phyloP scores from a whole-genome alignment of 1,140 invertebrate species.

The Drosophila paulistorum region DNA sequence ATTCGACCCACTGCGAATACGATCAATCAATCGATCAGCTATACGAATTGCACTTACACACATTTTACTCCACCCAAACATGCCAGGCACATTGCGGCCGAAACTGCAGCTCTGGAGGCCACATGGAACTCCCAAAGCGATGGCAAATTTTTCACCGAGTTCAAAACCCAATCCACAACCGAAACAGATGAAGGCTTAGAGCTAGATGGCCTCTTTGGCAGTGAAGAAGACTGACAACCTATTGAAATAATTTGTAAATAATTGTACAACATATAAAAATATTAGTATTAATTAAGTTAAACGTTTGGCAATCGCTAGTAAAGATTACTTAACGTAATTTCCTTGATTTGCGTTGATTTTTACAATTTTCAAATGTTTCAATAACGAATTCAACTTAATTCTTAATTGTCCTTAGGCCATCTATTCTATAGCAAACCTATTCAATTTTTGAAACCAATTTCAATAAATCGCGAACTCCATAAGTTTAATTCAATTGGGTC shows the following conservation, averaged over 20 bases:
- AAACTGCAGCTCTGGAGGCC: slow-evolving; percentile 25
- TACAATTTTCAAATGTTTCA: too few species aligned
- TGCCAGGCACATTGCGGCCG: slow-evolving; percentile 50
- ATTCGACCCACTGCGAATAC: slow-evolving; percentile 29
- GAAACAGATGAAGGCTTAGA: slow-evolving; percentile 46
- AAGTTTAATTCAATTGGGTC: slow-evolving; percentile 32
- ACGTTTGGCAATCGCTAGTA: too few species aligned
- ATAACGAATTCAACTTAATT: too few species aligned
- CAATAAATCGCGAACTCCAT: slow-evolving; percentile 54
- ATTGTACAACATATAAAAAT: too few species aligned
- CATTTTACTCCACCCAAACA: slow-evolving; percentile 66
- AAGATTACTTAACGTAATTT: too few species aligned
- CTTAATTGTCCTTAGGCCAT: too few species aligned
- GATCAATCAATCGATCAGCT: slow-evolving; percentile 13
- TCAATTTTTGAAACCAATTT: slow-evolving; percentile 36
- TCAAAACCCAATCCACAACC: slow-evolving; percentile 42
- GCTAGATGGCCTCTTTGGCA: slow-evolving; percentile 50
- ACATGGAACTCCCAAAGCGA: slow-evolving; percentile 58
- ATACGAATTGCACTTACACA: slow-evolving; percentile 63
- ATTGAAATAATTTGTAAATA: too few species aligned
- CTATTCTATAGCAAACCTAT: too few species aligned
- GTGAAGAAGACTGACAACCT: slow-evolving; percentile 35
- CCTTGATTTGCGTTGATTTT: too few species aligned
- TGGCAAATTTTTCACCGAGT: slow-evolving; percentile 75
- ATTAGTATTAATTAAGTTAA: too few species aligned